A percentile compares a stretch with the other conserved stretches of the same genome.
Evolutionary conservation across 2,888 invertebrate genomes (phyloP).

Genomic region (Lasius platythorax): DNA sequence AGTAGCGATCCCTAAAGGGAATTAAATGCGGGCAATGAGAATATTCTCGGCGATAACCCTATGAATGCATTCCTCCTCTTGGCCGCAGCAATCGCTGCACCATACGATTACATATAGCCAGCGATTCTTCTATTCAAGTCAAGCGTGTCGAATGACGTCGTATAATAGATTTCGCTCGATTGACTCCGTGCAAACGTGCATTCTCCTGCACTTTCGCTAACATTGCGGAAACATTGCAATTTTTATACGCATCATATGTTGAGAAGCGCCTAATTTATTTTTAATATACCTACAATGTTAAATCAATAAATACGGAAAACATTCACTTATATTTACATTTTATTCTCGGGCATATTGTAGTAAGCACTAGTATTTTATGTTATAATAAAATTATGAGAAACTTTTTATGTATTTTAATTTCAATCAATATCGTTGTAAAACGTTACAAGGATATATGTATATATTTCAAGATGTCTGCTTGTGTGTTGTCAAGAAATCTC

Average conservation of each 20-base stretch:
- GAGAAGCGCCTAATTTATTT: background rate
- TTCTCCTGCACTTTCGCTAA: constrained; percentile 16
- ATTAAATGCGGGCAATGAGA: background rate
- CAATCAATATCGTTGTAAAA: background rate
- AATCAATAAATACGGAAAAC: background rate
- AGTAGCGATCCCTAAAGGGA: background rate
- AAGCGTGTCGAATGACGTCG: constrained; percentile 71
- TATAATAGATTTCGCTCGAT: constrained; percentile 69
- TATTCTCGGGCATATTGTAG: background rate
- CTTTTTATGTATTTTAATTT: background rate
- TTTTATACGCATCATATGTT: constrained; percentile 1
- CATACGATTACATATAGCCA: constrained; percentile 32
- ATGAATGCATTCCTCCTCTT: background rate
- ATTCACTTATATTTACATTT: background rate
- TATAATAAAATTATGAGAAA: background rate
- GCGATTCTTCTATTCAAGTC: constrained; percentile 60
- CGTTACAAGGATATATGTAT: background rate
- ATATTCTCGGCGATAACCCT: constrained; percentile 6
- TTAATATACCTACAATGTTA: background rate
- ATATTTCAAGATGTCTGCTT: background rate
- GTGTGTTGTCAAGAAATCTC: background rate
- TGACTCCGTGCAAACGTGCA: constrained; percentile 46
- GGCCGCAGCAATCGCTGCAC: constrained; percentile 15
- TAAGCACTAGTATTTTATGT: background rate
- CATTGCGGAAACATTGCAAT: constrained; percentile 8